Conservation (phyloP, 2,888 invertebrate genomes). For the Oxystoma pomonae region DNA sequence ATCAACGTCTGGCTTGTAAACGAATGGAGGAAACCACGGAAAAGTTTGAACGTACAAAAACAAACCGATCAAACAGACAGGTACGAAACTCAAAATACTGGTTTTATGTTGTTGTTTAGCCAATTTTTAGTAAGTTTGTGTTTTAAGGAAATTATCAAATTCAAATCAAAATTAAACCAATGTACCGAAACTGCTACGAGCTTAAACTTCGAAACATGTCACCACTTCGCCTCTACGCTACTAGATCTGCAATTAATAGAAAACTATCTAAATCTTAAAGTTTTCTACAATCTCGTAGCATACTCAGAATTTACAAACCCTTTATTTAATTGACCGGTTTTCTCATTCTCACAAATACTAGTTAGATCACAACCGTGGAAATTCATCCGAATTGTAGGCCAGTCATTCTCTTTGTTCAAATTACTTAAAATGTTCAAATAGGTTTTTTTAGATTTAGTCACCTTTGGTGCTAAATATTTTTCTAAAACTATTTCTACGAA, state of each 20-base stretch:
- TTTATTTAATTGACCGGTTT: background rate
- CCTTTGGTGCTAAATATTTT: constrained; percentile 50
- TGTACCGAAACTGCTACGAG: constrained; percentile 62
- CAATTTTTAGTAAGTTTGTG: constrained; percentile 50
- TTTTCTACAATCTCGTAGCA: too few relatives aligned
- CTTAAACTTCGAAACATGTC: too few relatives aligned
- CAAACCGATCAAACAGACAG: constrained; percentile 52
- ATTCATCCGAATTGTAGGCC: constrained; percentile 16
- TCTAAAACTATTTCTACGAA: constrained; percentile 56
- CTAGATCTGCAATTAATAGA: too few relatives aligned
- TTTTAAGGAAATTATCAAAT: constrained; percentile 61
- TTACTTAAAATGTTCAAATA: constrained; percentile 28
- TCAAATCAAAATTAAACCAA: constrained; percentile 60
- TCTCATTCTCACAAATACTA: background rate
- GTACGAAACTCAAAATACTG: constrained; percentile 51
- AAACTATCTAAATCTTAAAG: too few relatives aligned
- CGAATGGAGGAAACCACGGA: constrained; percentile 54
- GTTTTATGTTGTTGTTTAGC: constrained; percentile 54
- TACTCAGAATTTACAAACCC: background rate
- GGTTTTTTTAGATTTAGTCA: constrained; percentile 35
- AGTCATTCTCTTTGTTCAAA: constrained; percentile 25
- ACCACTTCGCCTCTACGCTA: too few relatives aligned
- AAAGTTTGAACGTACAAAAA: constrained; percentile 54
- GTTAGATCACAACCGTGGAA: background rate
- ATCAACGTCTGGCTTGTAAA: constrained; percentile 35